A percentile compares a stretch with the other conserved stretches of the same genome.
phyloP scores from a whole-genome alignment of 2,888 invertebrate genomes.

The Volucella inanis region DNA sequence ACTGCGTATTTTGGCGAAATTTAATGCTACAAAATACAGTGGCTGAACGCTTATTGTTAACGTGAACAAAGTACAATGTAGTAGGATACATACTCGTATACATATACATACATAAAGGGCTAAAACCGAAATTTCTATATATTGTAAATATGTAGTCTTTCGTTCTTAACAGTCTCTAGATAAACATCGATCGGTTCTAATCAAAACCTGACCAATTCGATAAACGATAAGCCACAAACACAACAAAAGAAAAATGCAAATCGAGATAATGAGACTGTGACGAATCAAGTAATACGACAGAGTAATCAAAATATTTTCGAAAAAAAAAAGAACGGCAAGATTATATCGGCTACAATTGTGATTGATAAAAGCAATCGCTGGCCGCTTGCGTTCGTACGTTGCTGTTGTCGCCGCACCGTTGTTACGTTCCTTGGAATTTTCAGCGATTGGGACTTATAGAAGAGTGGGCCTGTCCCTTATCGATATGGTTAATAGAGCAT shows the following conservation, averaged over 20 bases:
- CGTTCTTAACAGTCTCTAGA: not conserved
- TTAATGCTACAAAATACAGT: not conserved
- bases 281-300: constrained; percentile 22
- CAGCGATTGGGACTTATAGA: constrained; percentile 36
- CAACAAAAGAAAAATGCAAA: not conserved
- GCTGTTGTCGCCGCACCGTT: constrained; percentile 40
- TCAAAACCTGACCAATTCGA: constrained; percentile 27
- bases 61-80: not conserved
- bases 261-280: constrained; percentile 28
- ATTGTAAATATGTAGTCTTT: not conserved
- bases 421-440: constrained; percentile 42
- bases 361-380: constrained; percentile 56
- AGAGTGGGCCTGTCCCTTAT: constrained; percentile 66
- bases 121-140: not conserved
- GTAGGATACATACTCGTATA: not conserved
- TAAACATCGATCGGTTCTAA: constrained; percentile 34
- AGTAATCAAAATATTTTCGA: not conserved
- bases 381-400: constrained; percentile 36
- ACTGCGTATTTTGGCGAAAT: not conserved
- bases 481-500: constrained; percentile 60
- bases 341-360: constrained; percentile 42
- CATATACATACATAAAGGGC: not conserved
- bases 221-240: not conserved
- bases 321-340: constrained; percentile 33
- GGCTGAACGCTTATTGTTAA: not conserved